These are phyloP conservation scores for Macquaria ambigua DNA, from an alignment of 2,113 vertebrate species.

Conservation along the genomic window DNA sequence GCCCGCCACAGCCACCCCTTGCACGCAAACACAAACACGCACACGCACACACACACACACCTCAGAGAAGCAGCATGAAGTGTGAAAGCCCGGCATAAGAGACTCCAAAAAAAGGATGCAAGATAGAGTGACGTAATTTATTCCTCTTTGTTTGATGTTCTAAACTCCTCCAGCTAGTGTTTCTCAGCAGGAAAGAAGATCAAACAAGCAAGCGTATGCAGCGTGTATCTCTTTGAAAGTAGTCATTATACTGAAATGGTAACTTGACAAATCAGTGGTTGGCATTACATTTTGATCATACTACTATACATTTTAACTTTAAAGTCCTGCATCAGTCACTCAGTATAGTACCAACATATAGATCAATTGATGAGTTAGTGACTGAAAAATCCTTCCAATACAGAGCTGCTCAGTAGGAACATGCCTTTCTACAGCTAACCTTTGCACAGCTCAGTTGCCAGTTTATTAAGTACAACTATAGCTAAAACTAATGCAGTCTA, in stretches of 20 bases:
- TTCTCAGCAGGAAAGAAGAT: conserved; percentile 51
- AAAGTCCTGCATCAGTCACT: too few relatives aligned
- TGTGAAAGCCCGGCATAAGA: conserved; percentile 28
- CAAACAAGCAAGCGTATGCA: conserved; percentile 33
- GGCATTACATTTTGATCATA: neutral
- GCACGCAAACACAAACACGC: neutral
- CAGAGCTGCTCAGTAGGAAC: neutral
- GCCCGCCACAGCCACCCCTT: conserved; percentile 4
- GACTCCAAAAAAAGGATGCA: conserved; percentile 7
- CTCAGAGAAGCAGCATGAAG: conserved; percentile 36
- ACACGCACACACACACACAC: neutral
- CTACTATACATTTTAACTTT: too few relatives aligned
- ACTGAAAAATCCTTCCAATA: neutral
- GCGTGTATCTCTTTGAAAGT: conserved; percentile 29
- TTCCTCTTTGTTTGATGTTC: conserved; percentile 58
- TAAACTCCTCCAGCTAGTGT: conserved; percentile 47
- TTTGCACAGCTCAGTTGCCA: neutral
- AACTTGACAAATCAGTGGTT: conserved; percentile 25
- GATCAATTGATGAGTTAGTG: neutral
- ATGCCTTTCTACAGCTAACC: neutral
- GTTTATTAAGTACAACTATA: neutral
- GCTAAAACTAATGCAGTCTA: too few relatives aligned
- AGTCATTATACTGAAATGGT: neutral
- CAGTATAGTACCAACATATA: neutral
- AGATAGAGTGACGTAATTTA: conserved; percentile 31